Conservation (phyloP, 2,797 vertebrate species). For the Galago senegalensis region DNA sequence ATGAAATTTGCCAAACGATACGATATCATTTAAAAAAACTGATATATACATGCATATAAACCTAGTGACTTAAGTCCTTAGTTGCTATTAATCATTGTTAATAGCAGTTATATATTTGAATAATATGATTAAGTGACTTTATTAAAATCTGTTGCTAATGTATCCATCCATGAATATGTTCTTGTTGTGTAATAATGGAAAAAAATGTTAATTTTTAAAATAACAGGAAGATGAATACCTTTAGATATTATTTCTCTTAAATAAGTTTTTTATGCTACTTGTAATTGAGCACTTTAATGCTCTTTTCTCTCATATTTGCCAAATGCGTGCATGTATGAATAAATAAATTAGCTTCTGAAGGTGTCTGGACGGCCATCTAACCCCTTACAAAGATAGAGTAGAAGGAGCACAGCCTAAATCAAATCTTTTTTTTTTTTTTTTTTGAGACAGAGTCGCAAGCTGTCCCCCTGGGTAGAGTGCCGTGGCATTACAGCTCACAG, state of each 20-base stretch:
- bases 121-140: not conserved
- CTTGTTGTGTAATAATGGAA: not conserved
- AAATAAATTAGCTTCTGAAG: not conserved
- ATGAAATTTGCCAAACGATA: not conserved
- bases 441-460: too few relatives aligned
- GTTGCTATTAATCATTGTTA: not conserved
- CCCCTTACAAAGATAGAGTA: not conserved
- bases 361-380: not conserved
- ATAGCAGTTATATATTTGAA: not conserved
- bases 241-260: not conserved
- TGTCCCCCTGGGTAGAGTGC: too few relatives aligned
- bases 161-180: not conserved
- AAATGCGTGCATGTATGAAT: not conserved
- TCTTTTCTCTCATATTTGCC: constrained; percentile 19
- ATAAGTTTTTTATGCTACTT: not conserved
- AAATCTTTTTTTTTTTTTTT: not conserved
- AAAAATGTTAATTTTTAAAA: not conserved
- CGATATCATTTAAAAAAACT: not conserved
- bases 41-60: not conserved
- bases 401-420: not conserved
- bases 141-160: constrained; percentile 2
- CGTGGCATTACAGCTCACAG: too few relatives aligned
- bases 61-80: not conserved
- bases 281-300: not conserved
- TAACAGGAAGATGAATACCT: not conserved